phyloP scores from a whole-genome alignment of 2,888 invertebrate species.

The Epinotia ramella region DNA sequence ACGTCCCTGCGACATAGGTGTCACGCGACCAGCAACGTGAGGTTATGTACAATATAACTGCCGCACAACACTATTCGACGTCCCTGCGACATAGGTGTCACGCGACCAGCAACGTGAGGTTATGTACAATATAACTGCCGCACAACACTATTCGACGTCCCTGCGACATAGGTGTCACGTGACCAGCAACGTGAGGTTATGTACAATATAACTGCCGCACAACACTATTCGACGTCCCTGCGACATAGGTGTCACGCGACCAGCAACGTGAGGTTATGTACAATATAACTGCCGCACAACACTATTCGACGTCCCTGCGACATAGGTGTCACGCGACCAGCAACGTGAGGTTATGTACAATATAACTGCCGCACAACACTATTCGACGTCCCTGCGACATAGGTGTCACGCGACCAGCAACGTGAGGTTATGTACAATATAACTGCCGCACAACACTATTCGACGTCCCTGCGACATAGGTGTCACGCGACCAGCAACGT shows the following conservation, averaged over 20 bases:
- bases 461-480: background rate
- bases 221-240: background rate
- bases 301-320: background rate
- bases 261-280: conserved; percentile 4
- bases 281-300: background rate
- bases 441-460: background rate
- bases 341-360: conserved; percentile 16
- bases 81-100: background rate
- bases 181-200: background rate
- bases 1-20: background rate
- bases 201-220: background rate
- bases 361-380: background rate
- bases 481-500: background rate
- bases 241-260: background rate
- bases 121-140: conserved; percentile 9
- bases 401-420: background rate
- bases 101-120: background rate
- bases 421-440: conserved; percentile 16
- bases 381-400: background rate
- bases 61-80: background rate
- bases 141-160: background rate
- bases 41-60: conserved; percentile 9
- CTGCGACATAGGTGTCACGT: background rate
- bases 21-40: conserved; percentile 1
- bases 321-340: background rate